phyloP scores from a whole-genome alignment of 2,113 vertebrate species.

The Leptosomus discolor region DNA sequence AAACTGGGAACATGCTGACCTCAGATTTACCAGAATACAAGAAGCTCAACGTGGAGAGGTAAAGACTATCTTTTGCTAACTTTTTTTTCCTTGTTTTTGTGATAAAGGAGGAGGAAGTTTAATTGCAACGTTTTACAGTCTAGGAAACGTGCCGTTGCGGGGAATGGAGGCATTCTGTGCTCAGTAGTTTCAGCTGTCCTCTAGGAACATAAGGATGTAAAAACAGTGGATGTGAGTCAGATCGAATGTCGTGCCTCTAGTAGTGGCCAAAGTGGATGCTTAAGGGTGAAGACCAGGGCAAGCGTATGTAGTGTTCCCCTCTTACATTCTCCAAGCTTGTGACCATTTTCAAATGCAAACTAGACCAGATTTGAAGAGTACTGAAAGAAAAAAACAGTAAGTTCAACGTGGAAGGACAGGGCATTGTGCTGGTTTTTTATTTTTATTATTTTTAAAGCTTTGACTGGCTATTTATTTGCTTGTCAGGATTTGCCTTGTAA shows the following conservation, averaged over 20 bases:
- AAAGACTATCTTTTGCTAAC: not conserved
- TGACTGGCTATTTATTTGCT: not conserved
- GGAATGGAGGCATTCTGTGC: not conserved
- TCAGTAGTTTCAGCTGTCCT: not conserved
- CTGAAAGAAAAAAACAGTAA: not conserved
- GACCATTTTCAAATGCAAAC: not conserved
- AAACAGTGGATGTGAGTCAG: not conserved
- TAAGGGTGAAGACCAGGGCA: not conserved
- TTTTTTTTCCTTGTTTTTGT: not conserved
- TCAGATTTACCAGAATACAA: constrained; percentile 90
- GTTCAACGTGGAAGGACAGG: not conserved
- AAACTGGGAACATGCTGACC: constrained; percentile 89
- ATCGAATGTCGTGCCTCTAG: not conserved
- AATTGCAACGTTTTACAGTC: not conserved
- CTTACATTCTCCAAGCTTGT: not conserved
- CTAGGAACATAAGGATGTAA: not conserved
- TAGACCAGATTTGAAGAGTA: not conserved
- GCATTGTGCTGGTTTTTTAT: not conserved
- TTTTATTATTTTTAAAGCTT: not conserved
- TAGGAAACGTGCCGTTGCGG: accelerated
- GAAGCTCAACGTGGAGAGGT: constrained; percentile 94
- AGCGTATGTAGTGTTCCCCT: not conserved
- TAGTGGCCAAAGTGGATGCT: not conserved
- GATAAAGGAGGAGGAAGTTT: not conserved
- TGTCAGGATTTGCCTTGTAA: not conserved